These are phyloP conservation scores for Taxidea taxus DNA, from an alignment of 2,113 vertebrate genomes.

Conservation along the genomic window DNA sequence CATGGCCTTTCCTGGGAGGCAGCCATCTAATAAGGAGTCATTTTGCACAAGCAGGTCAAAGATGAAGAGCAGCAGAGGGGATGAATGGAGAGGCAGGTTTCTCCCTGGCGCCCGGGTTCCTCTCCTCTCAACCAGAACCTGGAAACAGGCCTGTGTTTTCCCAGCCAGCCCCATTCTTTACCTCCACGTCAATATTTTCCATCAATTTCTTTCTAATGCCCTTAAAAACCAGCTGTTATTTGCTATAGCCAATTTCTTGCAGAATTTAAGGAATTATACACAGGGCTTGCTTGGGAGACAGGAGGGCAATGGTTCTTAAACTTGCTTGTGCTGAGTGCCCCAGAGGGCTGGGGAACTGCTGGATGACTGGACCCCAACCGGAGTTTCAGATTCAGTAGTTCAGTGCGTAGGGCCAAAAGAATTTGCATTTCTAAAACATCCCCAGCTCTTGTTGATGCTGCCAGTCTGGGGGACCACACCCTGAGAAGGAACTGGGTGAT, in stretches of 20 bases:
- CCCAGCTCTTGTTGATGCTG: not conserved
- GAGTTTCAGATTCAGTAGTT: not conserved
- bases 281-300: not conserved
- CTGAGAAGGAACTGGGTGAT: not conserved
- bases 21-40: not conserved
- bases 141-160: not conserved
- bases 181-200: conserved; percentile 9
- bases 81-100: not conserved
- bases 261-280: not conserved
- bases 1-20: not conserved
- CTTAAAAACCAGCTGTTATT: conserved; percentile 33
- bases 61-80: not conserved
- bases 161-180: not conserved
- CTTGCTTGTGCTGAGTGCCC: not conserved
- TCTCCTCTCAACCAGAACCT: not conserved
- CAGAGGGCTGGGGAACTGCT: not conserved
- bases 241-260: not conserved
- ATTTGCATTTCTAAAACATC: not conserved
- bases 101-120: not conserved
- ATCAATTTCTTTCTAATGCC: conserved; percentile 14
- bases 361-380: not conserved
- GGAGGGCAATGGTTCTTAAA: not conserved
- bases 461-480: not conserved
- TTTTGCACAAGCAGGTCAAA: conserved; percentile 37
- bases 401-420: fast-evolving